These are phyloP conservation scores for Platysteira castanea DNA, from an alignment of 2,113 vertebrate genomes.

Conservation along the genomic window DNA sequence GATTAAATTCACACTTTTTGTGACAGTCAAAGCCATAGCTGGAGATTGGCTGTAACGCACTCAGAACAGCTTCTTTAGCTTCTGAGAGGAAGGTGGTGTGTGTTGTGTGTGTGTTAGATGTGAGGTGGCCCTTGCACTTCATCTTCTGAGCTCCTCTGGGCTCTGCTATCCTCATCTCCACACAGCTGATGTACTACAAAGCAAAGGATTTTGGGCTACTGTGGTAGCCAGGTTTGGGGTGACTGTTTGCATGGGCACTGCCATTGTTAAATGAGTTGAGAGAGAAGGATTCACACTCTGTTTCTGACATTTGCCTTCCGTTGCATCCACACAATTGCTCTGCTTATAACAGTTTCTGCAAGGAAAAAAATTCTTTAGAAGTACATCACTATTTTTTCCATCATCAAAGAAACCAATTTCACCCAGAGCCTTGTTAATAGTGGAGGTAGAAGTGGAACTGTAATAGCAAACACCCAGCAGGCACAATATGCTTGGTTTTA, in stretches of 20 bases:
- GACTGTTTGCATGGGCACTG: neutral
- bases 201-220: neutral
- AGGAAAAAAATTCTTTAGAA: neutral
- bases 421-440: constrained; percentile 10
- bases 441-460: neutral
- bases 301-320: neutral
- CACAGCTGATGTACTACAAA: neutral
- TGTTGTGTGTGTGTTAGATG: neutral
- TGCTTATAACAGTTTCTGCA: neutral
- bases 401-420: constrained; percentile 35
- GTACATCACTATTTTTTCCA: neutral
- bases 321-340: neutral
- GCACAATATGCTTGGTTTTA: neutral
- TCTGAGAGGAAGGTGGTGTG: neutral
- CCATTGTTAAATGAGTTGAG: neutral
- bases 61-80: neutral
- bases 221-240: neutral
- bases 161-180: neutral
- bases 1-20: neutral
- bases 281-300: neutral
- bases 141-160: neutral
- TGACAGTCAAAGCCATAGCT: neutral
- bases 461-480: neutral
- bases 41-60: neutral
- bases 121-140: neutral